Percentiles rank a stretch among this genome's conserved stretches.
Evolutionary conservation across 1,140 invertebrate species (phyloP).

Genomic region (Gyrodactylus bullatarudis): DNA sequence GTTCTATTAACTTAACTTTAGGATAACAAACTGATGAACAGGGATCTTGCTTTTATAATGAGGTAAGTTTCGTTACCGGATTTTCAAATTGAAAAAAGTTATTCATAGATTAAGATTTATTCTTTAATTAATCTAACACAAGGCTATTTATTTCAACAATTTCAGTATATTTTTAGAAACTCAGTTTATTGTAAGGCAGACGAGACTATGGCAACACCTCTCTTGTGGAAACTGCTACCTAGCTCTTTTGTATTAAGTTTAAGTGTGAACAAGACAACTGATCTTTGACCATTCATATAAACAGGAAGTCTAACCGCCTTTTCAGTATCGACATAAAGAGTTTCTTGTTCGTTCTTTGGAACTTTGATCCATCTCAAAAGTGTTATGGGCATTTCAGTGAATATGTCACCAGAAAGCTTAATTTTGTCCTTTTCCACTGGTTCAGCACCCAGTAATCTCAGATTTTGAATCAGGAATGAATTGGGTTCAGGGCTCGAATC

Average conservation of each 20-base stretch:
- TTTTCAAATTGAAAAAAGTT: no score
- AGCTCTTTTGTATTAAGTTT: conserved; percentile 54
- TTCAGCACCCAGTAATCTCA: conserved; percentile 5
- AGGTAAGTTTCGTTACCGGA: no score
- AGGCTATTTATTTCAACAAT: no score
- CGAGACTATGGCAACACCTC: conserved; percentile 43
- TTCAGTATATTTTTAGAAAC: no score
- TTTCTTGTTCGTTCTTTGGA: conserved; percentile 9
- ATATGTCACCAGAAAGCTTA: conserved; percentile 57
- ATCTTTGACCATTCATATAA: conserved; percentile 72
- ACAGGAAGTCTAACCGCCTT: conserved; percentile 50
- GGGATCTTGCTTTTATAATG: no score
- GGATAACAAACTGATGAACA: no score
- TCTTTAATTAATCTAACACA: no score
- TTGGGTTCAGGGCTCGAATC: neutral
- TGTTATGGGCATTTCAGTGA: conserved; percentile 57
- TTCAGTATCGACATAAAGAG: conserved; percentile 3
- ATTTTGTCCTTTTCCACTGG: conserved; percentile 49
- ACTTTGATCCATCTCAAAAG: conserved; percentile 45
- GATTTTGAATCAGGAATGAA: neutral
- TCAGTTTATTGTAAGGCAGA: conserved; percentile 15
- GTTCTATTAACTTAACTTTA: no score
- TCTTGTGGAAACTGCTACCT: conserved; percentile 65
- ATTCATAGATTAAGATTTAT: no score
- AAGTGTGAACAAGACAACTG: conserved; percentile 67